Conservation (phyloP, 2,113 vertebrate genomes). For the Dromiciops gliroides region DNA sequence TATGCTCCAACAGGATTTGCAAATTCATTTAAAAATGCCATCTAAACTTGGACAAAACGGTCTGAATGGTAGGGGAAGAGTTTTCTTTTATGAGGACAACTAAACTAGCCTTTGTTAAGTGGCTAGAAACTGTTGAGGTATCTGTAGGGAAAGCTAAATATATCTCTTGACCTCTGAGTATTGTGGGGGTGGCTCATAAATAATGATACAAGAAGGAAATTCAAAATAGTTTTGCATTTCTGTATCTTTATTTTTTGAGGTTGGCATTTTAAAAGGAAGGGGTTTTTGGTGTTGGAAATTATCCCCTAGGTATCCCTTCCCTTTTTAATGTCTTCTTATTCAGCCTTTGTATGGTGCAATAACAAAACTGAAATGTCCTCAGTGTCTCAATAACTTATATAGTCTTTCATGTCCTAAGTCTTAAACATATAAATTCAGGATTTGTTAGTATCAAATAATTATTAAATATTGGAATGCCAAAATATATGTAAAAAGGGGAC, state of each 20-base stretch:
- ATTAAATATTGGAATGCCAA: background rate
- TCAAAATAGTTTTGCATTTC: background rate
- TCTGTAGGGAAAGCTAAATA: no score
- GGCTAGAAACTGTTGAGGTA: background rate
- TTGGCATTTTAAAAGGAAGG: background rate
- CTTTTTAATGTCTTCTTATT: no score
- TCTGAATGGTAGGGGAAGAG: background rate
- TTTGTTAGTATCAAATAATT: background rate
- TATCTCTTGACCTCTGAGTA: background rate
- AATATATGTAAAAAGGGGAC: background rate
- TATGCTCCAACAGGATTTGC: background rate
- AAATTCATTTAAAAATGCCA: background rate
- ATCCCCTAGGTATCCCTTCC: background rate
- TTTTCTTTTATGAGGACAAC: background rate
- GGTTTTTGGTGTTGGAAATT: background rate
- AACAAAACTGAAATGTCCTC: no score
- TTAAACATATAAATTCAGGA: background rate
- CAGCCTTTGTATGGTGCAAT: no score
- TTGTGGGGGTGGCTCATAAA: background rate
- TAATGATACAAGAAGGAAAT: background rate
- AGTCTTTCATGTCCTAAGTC: background rate
- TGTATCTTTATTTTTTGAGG: background rate
- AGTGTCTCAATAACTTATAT: background rate
- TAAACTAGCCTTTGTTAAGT: conserved; percentile 2
- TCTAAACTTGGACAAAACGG: background rate